These are phyloP conservation scores for Megaceryle alcyon DNA, from an alignment of 2,797 vertebrate genomes.

Conservation along the genomic window DNA sequence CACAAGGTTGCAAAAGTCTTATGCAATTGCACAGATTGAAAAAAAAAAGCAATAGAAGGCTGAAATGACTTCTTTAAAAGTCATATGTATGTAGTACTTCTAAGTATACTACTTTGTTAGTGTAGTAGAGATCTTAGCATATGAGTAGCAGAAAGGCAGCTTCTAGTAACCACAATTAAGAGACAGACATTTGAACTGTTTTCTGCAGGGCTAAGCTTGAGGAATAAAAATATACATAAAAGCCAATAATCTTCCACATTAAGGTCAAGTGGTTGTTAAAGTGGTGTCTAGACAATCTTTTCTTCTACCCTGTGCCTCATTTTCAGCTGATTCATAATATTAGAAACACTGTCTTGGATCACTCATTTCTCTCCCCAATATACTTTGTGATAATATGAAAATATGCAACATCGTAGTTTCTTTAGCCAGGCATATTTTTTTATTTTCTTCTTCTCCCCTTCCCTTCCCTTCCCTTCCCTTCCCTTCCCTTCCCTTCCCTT, in stretches of 20 bases:
- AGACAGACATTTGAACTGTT: conserved; percentile 44
- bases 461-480: neutral
- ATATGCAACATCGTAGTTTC: conserved; percentile 20
- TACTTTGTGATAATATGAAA: conserved; percentile 20
- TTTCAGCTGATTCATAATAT: conserved; percentile 46
- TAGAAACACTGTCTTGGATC: neutral
- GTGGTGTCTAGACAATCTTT: conserved; percentile 38
- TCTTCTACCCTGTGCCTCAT: neutral
- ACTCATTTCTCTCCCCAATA: conserved; percentile 34
- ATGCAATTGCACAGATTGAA: neutral
- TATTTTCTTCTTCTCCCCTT: neutral
- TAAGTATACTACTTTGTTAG: conserved; percentile 11
- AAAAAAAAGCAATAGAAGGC: neutral
- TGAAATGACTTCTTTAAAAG: neutral
- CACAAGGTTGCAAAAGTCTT: neutral
- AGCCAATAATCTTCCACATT: conserved; percentile 30
- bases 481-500: too few relatives aligned
- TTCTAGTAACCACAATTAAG: conserved; percentile 10
- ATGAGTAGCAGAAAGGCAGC: conserved; percentile 18
- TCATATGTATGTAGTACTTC: neutral
- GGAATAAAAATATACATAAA: conserved; percentile 17
- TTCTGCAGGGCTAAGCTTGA: conserved; percentile 29
- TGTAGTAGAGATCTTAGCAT: conserved; percentile 18
- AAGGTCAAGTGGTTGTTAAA: conserved; percentile 63
- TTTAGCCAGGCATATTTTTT: neutral